phyloP scores from a whole-genome alignment of 2,797 vertebrate species.

The Gallinago solitaria region DNA sequence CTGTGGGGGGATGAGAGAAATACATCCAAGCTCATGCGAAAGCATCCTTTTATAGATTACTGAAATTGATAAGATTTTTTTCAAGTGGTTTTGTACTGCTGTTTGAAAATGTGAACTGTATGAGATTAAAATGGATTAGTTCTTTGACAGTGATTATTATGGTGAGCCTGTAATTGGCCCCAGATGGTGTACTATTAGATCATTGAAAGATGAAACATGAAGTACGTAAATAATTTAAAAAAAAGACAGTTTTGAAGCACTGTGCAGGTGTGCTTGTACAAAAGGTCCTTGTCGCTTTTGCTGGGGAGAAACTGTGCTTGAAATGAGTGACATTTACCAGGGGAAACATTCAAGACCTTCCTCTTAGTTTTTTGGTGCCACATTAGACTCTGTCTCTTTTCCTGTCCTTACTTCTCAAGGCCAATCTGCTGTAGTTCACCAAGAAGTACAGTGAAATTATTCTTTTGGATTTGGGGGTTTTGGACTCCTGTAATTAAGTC shows the following conservation, averaged over 20 bases:
- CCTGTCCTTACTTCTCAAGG: background rate
- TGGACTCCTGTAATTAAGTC: background rate
- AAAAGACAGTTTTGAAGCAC: background rate
- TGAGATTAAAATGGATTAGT: conserved; percentile 17
- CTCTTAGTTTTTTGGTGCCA: background rate
- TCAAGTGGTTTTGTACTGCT: background rate
- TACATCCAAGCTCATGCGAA: background rate
- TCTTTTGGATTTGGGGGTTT: background rate
- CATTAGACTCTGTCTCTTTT: background rate
- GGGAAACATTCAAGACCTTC: background rate
- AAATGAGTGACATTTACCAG: background rate
- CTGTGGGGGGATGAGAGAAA: background rate
- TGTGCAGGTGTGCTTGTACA: background rate
- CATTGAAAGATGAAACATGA: background rate
- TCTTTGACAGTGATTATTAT: background rate
- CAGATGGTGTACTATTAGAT: background rate
- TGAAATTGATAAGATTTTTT: background rate
- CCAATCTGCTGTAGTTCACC: background rate
- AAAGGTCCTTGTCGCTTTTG: background rate
- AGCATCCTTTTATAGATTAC: background rate
- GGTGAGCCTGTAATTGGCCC: background rate
- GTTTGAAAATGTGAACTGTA: background rate
- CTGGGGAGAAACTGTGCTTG: background rate
- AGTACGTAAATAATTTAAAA: background rate
- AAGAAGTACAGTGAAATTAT: background rate